Evolutionary conservation across 37 sponge, comb jelly and placozoan species (phyloP).

Genomic region (Spongilla lacustris): DNA sequence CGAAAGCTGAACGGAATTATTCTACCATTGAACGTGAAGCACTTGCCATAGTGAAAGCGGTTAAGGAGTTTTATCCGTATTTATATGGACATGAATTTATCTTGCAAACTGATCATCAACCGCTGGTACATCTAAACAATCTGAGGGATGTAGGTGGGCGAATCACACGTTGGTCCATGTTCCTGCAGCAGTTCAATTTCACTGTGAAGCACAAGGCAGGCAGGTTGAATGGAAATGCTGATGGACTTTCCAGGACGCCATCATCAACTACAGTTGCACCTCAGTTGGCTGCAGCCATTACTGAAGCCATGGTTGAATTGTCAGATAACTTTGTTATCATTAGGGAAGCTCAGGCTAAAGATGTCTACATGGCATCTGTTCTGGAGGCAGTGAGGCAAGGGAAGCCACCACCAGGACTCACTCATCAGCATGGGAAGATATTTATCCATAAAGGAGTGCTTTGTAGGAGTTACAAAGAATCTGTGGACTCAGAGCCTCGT

Average conservation of each 20-base stretch:
- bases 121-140: slow-evolving; percentile 1
- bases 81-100: slow-evolving; percentile 36
- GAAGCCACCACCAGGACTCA: neutral
- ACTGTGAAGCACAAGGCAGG: slow-evolving; percentile 25
- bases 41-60: slow-evolving; percentile 20
- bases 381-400: no score
- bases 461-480: neutral
- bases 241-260: slow-evolving; percentile 28
- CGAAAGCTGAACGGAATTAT: slow-evolving; percentile 39
- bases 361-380: neutral
- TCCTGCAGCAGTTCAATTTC: slow-evolving; percentile 43
- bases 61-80: slow-evolving; percentile 45
- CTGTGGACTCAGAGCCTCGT: neutral
- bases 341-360: neutral
- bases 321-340: neutral
- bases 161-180: slow-evolving; percentile 19
- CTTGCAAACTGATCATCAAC: slow-evolving; percentile 44
- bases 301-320: neutral
- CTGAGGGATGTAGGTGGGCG: slow-evolving; percentile 38
- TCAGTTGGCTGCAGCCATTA: no score
- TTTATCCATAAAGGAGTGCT: neutral
- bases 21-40: slow-evolving; percentile 43
- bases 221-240: slow-evolving; percentile 9
- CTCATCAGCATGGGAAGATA: neutral
- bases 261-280: no score